Evolutionary conservation across 2,113 vertebrate species (phyloP).

Genomic region (Malurus elegans): DNA sequence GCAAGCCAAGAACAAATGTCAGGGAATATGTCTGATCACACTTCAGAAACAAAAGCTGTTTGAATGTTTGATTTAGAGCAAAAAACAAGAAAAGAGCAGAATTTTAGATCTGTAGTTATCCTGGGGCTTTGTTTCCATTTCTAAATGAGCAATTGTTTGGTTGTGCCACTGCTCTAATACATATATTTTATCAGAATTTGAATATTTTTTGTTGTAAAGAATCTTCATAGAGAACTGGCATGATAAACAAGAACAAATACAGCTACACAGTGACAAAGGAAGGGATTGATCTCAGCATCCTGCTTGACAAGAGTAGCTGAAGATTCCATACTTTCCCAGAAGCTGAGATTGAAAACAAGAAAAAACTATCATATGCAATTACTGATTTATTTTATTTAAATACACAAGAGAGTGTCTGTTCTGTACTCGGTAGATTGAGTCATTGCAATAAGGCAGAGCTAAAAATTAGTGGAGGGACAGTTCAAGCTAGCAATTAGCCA

Average conservation of each 20-base stretch:
- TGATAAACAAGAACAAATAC: not conserved
- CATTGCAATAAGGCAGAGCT: not conserved
- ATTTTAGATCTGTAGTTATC: not conserved
- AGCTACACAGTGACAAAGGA: not conserved
- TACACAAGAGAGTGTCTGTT: not conserved
- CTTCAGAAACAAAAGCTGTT: not conserved
- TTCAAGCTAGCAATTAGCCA: not conserved
- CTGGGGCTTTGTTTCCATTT: not conserved
- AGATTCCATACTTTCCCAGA: not conserved
- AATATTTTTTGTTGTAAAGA: not conserved
- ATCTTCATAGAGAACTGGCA: not conserved
- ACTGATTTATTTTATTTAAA: not conserved
- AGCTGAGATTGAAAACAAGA: not conserved
- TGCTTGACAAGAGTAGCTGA: not conserved
- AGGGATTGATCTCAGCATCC: not conserved
- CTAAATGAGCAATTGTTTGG: not conserved
- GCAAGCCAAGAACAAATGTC: not conserved
- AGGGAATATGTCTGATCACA: accelerated
- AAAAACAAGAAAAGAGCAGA: not conserved
- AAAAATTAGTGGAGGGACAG: not conserved
- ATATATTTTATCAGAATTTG: not conserved
- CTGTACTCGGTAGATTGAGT: not conserved
- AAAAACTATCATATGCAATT: not conserved
- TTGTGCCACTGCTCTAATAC: not conserved
- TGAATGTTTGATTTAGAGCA: not conserved